Conservation (phyloP, 35 echinoderm and acorn worm species). For the Lytechinus variegatus region DNA sequence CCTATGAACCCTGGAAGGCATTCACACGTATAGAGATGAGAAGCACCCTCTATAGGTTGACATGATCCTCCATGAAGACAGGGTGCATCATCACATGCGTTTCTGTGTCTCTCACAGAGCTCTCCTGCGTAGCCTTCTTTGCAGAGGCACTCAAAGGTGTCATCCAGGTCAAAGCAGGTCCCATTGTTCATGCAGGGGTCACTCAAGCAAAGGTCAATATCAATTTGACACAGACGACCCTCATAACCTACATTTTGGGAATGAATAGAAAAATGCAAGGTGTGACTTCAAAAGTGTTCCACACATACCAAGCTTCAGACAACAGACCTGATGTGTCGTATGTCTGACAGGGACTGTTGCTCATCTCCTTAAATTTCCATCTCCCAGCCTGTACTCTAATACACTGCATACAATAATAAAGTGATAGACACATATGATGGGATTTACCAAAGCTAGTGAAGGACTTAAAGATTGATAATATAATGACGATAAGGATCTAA, state of each 20-base stretch:
- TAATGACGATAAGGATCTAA: too few species aligned
- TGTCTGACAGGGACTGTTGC: too few species aligned
- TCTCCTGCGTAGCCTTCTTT: constrained; percentile 34
- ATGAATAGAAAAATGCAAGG: neutral
- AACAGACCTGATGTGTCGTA: too few species aligned
- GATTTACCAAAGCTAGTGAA: too few species aligned
- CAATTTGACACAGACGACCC: constrained; percentile 50
- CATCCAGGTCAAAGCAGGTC: constrained; percentile 45
- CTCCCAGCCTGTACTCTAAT: too few species aligned
- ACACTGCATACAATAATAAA: too few species aligned
- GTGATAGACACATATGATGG: too few species aligned
- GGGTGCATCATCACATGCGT: constrained; percentile 52
- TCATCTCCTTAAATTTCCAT: too few species aligned
- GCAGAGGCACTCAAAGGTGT: constrained; percentile 49
- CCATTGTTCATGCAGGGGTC: constrained; percentile 53
- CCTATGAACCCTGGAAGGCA: constrained; percentile 49
- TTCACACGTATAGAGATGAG: neutral
- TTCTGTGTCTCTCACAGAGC: constrained; percentile 33
- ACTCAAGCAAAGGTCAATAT: constrained; percentile 56
- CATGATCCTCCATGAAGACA: constrained; percentile 46
- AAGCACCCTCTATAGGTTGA: neutral
- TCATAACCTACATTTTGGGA: neutral
- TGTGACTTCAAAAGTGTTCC: too few species aligned
- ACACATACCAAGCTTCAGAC: too few species aligned
- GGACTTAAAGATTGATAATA: too few species aligned